Base-by-base conservation (phyloP, 2,888 invertebrate genomes). In the Sinodicranocentrus sp. region DNA sequence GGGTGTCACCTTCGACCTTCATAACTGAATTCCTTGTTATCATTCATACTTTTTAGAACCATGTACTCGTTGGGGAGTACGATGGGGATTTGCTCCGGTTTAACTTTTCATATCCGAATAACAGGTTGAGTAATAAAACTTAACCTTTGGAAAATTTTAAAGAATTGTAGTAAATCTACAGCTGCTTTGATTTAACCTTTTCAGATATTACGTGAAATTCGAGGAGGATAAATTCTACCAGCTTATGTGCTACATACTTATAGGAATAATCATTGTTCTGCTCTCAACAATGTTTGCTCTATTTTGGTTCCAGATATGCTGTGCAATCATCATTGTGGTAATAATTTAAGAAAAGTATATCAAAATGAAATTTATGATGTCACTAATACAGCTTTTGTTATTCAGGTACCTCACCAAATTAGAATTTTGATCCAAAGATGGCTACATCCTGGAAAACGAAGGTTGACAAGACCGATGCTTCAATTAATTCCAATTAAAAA, bases 401-500 rank as follows among this genome's bases (percentile, higher is more conserved):
- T n/a, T 33, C 13, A 84, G 84, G 84, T 82, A 26, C 85, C 85
- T 54, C 72, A 82, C 33, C 77, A 82, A 59, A 54, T 85, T 57
- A 77, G 85, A 5, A 28, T 72, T 15, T 39, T 82, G 15, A 23
- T 86, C 13, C 77, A 79, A 44, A n/a, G 75, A 21, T 75, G 77
- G 78, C 61, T 82, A 6, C 84, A 82, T 39, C 84, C 86, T 19
- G 82, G 84, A 28, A 84, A 86, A 44, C 48, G 76, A 59, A 80
- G 98, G 61, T 92, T 99, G 87, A 97, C 98, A 1, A 94, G 94
- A 89, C 94, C 96, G 61, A 94, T 96, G 89, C 93, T 99, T 75
- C 95, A 95, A 90, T 96, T 97, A 92, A 95, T 99, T 89, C 98
- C 98, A 17, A 95, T 95, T 19, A 94, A 95, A 90, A 98, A 97